These are phyloP conservation scores for Danio rerio DNA, from an alignment of 2,113 vertebrate genomes.

Conservation along the genomic window GRCz12tu NC_133184.1:49220001-49220500, in stretches of 20 bases:
- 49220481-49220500: constrained; percentile 17
- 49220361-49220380: constrained; percentile 41
- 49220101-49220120: background rate
- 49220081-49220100: background rate
- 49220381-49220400: constrained; percentile 52
- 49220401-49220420: constrained; percentile 52
- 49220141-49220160: background rate
- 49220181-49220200: constrained; percentile 27
- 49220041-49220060: too few relatives aligned
- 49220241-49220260: constrained; percentile 31
- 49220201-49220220: constrained; percentile 13
- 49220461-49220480: constrained; percentile 36
- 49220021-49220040: too few relatives aligned
- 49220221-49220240: constrained; percentile 24
- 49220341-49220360: constrained; percentile 52
- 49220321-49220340: constrained; percentile 16
- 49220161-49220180: constrained; percentile 5
- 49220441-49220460: constrained; percentile 33
- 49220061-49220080: background rate
- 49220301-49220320: constrained; percentile 35
- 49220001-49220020: too few relatives aligned
- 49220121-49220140: constrained; percentile 1
- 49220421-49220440: constrained; percentile 52
- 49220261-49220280: constrained; percentile 48
- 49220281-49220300: constrained; percentile 54